Percentiles rank a stretch among this genome's conserved stretches.
These are phyloP conservation scores for Philopotamus ludificatus DNA, from an alignment of 1,140 invertebrate species.

Conservation along the genomic window DNA sequence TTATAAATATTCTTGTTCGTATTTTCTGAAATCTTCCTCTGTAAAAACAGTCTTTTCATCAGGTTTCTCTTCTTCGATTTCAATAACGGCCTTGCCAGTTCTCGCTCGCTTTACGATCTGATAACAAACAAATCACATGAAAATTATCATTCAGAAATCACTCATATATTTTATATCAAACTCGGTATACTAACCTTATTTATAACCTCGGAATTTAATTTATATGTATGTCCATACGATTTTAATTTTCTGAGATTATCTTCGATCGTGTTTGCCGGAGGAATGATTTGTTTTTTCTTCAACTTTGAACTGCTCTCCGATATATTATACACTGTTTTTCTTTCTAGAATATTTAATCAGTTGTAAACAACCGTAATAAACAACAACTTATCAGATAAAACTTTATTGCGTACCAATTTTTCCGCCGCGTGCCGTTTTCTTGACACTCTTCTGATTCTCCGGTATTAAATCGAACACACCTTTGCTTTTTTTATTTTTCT, in stretches of 20 bases:
- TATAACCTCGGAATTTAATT: constrained; percentile 27
- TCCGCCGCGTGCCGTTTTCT: constrained; percentile 25
- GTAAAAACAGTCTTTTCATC: constrained; percentile 57
- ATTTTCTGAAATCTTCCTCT: constrained; percentile 56
- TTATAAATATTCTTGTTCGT: constrained; percentile 55
- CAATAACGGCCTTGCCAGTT: constrained; percentile 52
- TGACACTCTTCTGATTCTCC: constrained; percentile 30
- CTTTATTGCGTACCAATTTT: constrained; percentile 34
- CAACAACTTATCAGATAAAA: neutral
- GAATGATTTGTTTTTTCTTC: constrained; percentile 17
- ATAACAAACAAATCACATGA: too few species aligned
- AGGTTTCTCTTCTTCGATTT: constrained; percentile 47
- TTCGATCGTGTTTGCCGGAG: constrained; percentile 14
- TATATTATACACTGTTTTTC: constrained; percentile 31
- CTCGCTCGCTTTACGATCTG: constrained; percentile 57
- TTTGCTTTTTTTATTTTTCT: constrained; percentile 31
- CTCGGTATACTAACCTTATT: constrained; percentile 53
- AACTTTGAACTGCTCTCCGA: constrained; percentile 23
- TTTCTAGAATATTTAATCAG: constrained; percentile 27
- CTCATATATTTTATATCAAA: constrained; percentile 75
- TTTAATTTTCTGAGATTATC: constrained; percentile 36
- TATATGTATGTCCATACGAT: constrained; percentile 8
- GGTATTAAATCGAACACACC: constrained; percentile 40
- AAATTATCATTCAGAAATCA: constrained; percentile 41
- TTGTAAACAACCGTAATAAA: neutral